A percentile compares a stretch with the other conserved stretches of the same genome.
These are phyloP conservation scores for Umimayanthus kanabou DNA, from an alignment of 92 coral and sea anemone species.

Conservation along the genomic window DNA sequence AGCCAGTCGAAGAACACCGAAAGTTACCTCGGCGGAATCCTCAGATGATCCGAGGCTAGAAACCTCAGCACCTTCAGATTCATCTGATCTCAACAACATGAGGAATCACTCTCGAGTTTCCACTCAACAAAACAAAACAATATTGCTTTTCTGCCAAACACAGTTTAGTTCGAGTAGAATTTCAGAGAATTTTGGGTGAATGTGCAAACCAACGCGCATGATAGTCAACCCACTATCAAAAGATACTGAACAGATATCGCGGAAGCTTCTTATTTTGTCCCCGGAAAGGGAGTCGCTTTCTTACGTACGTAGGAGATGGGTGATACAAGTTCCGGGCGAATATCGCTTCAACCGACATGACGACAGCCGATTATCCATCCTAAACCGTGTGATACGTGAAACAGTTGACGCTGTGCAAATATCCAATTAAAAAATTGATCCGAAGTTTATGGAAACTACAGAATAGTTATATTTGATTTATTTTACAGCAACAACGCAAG, in stretches of 20 bases:
- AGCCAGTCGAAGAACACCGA: background rate
- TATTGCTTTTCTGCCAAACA: background rate
- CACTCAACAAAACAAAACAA: background rate
- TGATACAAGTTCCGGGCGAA: slow-evolving; percentile 10
- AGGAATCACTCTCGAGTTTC: background rate
- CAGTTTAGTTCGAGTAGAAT: background rate
- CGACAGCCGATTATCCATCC: background rate
- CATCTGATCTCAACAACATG: slow-evolving; percentile 29
- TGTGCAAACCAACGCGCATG: too few species aligned
- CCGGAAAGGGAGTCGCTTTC: slow-evolving; percentile 32
- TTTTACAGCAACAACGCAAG: background rate
- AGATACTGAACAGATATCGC: slow-evolving; percentile 15
- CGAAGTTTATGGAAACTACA: background rate
- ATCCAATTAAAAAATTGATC: background rate
- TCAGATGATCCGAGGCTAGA: slow-evolving; percentile 6
- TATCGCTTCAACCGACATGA: slow-evolving; percentile 6
- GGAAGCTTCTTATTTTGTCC: background rate
- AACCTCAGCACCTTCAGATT: slow-evolving; percentile 7
- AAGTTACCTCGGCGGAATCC: slow-evolving; percentile 15
- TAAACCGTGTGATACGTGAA: background rate
- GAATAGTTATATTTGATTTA: too few species aligned
- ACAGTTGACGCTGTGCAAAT: background rate
- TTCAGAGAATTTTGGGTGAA: background rate
- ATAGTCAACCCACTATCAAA: background rate
- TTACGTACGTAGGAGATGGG: slow-evolving; percentile 20